phyloP scores from a whole-genome alignment of 2,797 vertebrate genomes.

The Avahi laniger region DNA sequence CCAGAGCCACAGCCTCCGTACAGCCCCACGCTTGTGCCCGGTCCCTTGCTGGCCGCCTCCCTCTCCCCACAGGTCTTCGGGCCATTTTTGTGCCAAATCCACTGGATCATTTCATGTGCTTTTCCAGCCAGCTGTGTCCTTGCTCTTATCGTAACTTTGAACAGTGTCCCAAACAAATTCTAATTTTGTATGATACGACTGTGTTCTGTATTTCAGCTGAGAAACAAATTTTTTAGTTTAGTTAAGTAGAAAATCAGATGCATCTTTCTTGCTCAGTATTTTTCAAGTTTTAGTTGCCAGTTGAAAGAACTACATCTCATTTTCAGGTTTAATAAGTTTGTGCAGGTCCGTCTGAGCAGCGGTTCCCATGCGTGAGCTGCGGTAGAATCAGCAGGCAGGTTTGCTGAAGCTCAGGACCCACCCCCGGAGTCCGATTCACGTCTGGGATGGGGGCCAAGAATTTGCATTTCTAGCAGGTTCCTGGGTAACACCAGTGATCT shows the following conservation, averaged over 20 bases:
- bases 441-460: neutral
- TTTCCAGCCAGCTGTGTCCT: neutral
- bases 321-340: neutral
- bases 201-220: neutral
- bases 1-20: accelerated
- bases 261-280: neutral
- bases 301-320: neutral
- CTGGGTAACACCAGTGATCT: neutral
- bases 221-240: neutral
- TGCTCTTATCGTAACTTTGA: neutral
- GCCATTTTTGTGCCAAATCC: neutral
- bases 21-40: accelerated
- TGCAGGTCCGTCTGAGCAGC: neutral
- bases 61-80: too few species aligned
- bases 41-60: neutral
- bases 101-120: neutral
- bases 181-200: neutral
- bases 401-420: too few species aligned
- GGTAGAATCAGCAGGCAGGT: neutral
- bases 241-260: neutral
- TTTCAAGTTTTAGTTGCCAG: neutral
- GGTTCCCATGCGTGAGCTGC: neutral
- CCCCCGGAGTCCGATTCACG: neutral
- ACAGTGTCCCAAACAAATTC: neutral
- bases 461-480: neutral